Conservation (phyloP, 2,888 invertebrate genomes). For the Stratiomys singularior region DNA sequence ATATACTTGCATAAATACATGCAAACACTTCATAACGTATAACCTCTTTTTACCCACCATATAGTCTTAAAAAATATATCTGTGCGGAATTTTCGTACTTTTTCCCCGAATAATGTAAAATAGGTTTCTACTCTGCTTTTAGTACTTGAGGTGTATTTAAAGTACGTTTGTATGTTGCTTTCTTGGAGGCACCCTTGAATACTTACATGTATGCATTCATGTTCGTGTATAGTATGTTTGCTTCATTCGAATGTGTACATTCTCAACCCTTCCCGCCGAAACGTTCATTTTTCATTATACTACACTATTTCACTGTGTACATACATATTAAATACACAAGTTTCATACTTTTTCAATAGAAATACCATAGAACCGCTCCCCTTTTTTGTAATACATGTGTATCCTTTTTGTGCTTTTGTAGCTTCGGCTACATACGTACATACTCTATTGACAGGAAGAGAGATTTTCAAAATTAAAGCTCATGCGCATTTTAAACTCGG, state of each 20-base stretch:
- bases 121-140: neutral
- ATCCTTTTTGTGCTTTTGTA: conserved; percentile 1
- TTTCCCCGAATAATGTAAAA: neutral
- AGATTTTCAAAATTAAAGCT: conserved; percentile 37
- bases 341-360: conserved; percentile 25
- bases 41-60: neutral
- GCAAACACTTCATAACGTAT: neutral
- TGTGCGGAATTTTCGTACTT: neutral
- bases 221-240: too few relatives aligned
- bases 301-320: conserved; percentile 15
- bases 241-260: too few relatives aligned
- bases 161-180: neutral
- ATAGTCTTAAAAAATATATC: conserved; percentile 13
- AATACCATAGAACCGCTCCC: neutral
- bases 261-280: neutral
- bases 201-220: neutral
- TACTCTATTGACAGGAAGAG: conserved; percentile 16
- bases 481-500: conserved; percentile 25
- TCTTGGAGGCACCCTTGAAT: conserved; percentile 2
- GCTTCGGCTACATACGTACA: neutral
- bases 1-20: neutral
- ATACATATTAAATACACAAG: conserved; percentile 28
- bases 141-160: conserved; percentile 27
- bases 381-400: conserved; percentile 40
- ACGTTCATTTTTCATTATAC: conserved; percentile 39